Base-by-base conservation (phyloP, 2,888 invertebrate genomes). In the Amitus sp. region DNA sequence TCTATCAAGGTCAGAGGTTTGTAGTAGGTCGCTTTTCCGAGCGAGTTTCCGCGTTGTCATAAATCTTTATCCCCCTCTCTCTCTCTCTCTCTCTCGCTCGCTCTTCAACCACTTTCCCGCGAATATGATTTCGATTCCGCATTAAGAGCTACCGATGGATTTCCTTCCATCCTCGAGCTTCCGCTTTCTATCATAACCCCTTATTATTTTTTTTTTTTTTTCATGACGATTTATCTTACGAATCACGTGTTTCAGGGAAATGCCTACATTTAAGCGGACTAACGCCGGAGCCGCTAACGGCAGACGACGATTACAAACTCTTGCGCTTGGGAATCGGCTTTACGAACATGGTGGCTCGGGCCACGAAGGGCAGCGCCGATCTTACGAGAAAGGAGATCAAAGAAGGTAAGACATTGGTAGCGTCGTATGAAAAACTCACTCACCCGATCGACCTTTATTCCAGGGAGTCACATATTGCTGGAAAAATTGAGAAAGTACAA, bases 261-360 rank as follows among this genome's bases (percentile, higher is more conserved):
- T 98, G 97, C 82, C 86, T 98, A 65, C 96, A 94, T 84, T 85
- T 97, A 70, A 95, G 96, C 45, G 97, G 97, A 5, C 87, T 98
- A 56, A 97, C 96, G 12, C 89, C 95, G 59, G 95, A 96, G 79
- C 96, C 95, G 80, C 92, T 98, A 91, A 95, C 93, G 74, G 96
- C 97, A 1, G 95, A 96, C 77, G 97, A 98, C 83, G 98, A 98
- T 84, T 94, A 91, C 80, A 95, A 95, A 85, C 85, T 98, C 58
- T 83, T 96, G 50, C 93, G 95, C 83, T 92, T 92, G 82, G 97
- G 98, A 62, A 97, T 98, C 78, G 98, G 98, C 2, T 97, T 98
- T 84, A 98, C 98, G 72, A 98, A 98, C 84, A 97, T 98, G 91
- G 97, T 98, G 66, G 88, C 92, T 68, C 88, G 98, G 65, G 95